Evolutionary conservation across 2,797 vertebrate species (phyloP).

Genomic region (Notolabrus celidotus): DNA sequence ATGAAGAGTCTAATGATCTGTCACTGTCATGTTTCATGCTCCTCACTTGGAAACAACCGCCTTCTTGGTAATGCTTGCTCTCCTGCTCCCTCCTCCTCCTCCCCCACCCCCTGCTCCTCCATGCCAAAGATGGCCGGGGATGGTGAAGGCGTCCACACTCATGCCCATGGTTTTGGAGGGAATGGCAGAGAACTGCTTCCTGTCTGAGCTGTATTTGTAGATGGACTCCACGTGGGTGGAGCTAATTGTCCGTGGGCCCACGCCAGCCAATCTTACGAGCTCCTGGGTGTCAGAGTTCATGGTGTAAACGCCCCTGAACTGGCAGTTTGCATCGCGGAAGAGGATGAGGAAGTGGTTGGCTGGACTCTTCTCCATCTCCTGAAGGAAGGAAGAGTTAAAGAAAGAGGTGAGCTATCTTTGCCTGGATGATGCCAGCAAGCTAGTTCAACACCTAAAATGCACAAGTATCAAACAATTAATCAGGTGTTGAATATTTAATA

Average conservation of each 20-base stretch:
- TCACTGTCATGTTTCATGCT: constrained; percentile 3
- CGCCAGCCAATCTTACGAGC: constrained; percentile 86
- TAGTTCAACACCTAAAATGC: background rate
- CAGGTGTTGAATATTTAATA: background rate
- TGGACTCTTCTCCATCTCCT: constrained; percentile 94
- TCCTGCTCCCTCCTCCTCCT: constrained; percentile 76
- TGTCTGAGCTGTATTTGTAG: constrained; percentile 95
- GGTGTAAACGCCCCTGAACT: constrained; percentile 93
- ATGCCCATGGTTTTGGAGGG: constrained; percentile 93
- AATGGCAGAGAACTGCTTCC: constrained; percentile 93
- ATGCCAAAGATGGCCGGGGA: constrained; percentile 91
- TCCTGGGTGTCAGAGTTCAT: constrained; percentile 87
- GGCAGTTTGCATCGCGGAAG: constrained; percentile 91
- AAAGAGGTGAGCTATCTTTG: background rate
- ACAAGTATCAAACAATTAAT: background rate
- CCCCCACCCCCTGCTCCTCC: constrained; percentile 58
- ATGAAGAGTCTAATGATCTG: constrained; percentile 19
- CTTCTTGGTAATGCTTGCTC: constrained; percentile 87
- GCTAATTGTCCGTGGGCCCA: constrained; percentile 86
- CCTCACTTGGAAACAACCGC: constrained; percentile 74
- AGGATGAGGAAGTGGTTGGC: constrained; percentile 95
- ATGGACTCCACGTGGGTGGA: constrained; percentile 89
- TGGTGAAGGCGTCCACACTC: constrained; percentile 94
- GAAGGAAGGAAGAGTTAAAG: background rate
- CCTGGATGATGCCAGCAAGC: background rate